Evolutionary conservation across 2,888 invertebrate species (phyloP), one percentile per base, ranked within the genome.

Genomic region (Pandemis heparana): DNA sequence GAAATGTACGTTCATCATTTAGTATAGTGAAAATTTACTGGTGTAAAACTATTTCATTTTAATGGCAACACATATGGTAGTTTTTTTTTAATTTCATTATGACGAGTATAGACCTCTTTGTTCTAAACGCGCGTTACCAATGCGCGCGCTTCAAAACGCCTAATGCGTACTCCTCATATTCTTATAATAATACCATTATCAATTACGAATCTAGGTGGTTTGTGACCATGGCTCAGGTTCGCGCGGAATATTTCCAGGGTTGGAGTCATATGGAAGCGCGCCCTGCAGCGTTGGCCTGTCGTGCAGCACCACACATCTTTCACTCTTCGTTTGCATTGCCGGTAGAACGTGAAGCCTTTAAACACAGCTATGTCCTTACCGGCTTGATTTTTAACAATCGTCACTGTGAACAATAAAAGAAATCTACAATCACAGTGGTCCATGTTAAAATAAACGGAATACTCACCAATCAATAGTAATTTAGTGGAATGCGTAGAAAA

Each of bases 291-390:
- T 4, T 32, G 12, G 2, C 51, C 38, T 4, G 1, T 41, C 38
- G 60, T 62, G 62, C 72, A 67, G n/a, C 60, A n/a, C 51, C 72
- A 67, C n/a, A 48, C n/a, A 14, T 66, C 18, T 9, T 38, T 62
- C 5, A 23, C 12, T 23, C 18, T 67, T 8, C n/a, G 18, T 16
- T 5, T 59, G 18, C 43, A 7, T 10, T 70, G 41, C 2, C 38
- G 61, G 46, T 68, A 68, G 60, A 60, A 68, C 14, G 68, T 68
- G 46, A 60, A 60, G 5, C 60, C 60, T 18, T 46, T 6, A 0
- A 12, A 7, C 14, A 60, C 8, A 0, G 32, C 16, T 9, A 43
- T 41, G 12, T 68, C 68, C 43, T 60, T 60, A 12, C 67, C 67
- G 18, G 38, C 38, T 5, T 5, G 7, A 16, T 51, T 65, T 64